Percentiles rank a stretch among this genome's conserved stretches.
These are phyloP conservation scores for Drosophila bunnanda DNA, from an alignment of 2,888 invertebrate genomes.

Conservation along the genomic window DNA sequence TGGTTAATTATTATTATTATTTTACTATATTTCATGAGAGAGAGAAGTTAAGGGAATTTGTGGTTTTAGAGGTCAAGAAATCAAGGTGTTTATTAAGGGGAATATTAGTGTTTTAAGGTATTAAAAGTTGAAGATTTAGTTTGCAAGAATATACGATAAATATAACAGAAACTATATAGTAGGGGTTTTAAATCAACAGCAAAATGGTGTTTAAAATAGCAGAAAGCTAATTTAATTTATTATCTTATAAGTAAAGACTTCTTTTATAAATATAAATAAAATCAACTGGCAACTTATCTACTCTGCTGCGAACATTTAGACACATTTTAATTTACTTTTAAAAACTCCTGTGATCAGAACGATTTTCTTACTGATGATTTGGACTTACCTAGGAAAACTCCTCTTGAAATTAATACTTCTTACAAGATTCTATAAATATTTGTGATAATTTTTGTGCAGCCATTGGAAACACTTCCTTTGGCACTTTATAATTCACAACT, in stretches of 20 bases:
- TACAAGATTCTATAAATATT: neutral
- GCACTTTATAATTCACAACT: neutral
- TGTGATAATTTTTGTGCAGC: fast-evolving
- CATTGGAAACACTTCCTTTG: no score
- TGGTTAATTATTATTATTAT: slow-evolving; percentile 1
- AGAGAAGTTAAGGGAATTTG: neutral
- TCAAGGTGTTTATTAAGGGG: neutral
- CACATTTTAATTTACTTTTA: neutral
- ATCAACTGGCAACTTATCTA: no score
- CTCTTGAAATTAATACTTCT: neutral
- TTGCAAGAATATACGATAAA: no score
- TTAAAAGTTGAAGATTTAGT: no score
- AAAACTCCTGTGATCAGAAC: neutral
- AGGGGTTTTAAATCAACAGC: no score
- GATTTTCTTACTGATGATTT: no score
- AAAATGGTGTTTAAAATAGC: no score
- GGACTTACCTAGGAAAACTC: neutral
- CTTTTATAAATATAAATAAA: no score
- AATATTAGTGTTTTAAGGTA: neutral
- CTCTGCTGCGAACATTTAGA: no score
- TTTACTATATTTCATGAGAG: neutral
- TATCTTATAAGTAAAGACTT: no score
- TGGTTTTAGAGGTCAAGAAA: neutral
- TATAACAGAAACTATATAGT: no score
- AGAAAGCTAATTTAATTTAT: no score